Percentiles rank a stretch among this genome's conserved stretches.
Conservation (phyloP, 1,140 invertebrate species). For the Eumeta japonica region DNA sequence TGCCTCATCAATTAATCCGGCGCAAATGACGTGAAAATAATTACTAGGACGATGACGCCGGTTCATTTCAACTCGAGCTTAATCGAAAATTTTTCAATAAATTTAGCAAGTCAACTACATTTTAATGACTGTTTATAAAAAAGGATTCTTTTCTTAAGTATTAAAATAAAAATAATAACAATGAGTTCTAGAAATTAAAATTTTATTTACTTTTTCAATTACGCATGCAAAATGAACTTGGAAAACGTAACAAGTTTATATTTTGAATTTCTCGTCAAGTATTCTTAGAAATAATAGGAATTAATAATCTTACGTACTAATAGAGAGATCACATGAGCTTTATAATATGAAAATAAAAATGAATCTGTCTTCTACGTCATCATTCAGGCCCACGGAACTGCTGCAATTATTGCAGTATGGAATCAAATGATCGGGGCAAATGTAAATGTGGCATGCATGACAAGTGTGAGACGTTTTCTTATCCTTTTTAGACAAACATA, state of each 20-base stretch:
- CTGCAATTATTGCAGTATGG: constrained; percentile 34
- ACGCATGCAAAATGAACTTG: neutral
- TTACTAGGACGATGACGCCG: neutral
- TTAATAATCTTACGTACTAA: neutral
- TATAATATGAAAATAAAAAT: constrained; percentile 1
- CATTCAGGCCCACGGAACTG: constrained; percentile 1
- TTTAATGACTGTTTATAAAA: neutral
- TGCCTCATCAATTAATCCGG: too few species aligned
- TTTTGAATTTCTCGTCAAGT: neutral
- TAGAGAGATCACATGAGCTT: neutral
- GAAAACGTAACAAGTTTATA: neutral
- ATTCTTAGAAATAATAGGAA: too few species aligned
- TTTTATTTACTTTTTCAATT: neutral
- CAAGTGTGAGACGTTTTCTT: too few species aligned
- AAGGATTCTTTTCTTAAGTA: neutral
- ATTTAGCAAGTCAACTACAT: neutral
- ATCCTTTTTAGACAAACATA: too few species aligned
- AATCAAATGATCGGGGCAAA: constrained; percentile 13
- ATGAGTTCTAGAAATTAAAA: too few species aligned
- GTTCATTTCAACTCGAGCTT: neutral
- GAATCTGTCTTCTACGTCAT: neutral
- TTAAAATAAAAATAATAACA: neutral
- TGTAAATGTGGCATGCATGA: too few species aligned
- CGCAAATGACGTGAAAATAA: neutral
- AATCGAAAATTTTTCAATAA: neutral